phyloP scores from a whole-genome alignment of 2,888 invertebrate species.

The Cybosia mesomella region DNA sequence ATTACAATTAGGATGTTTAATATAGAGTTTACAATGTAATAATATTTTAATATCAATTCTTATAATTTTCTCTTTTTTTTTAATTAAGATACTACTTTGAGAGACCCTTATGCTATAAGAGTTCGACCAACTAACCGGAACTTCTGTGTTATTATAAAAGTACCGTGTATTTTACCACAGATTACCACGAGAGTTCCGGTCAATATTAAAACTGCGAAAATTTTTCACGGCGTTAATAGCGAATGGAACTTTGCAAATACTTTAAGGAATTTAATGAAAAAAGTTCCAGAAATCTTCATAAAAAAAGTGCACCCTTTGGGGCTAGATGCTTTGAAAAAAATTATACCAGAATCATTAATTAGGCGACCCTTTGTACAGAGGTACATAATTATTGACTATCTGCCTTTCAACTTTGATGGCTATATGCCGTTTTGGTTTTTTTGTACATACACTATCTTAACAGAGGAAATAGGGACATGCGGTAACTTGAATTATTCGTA shows the following conservation, averaged over 20 bases:
- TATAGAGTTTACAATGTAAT: too few species aligned
- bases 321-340: conserved; percentile 67
- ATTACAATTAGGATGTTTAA: too few species aligned
- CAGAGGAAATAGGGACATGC: too few species aligned
- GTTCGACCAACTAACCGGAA: conserved; percentile 2
- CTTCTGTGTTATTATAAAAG: conserved; percentile 11
- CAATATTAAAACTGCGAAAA: conserved; percentile 57
- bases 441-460: background rate
- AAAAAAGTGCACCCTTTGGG: conserved; percentile 72
- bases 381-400: conserved; percentile 21
- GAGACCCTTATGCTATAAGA: background rate
- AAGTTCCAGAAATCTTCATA: conserved; percentile 71
- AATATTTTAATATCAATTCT: too few species aligned
- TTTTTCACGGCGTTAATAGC: conserved; percentile 63
- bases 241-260: conserved; percentile 70
- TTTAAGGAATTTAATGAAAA: conserved; percentile 76
- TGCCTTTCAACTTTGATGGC: conserved; percentile 7
- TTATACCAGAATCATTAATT: conserved; percentile 67
- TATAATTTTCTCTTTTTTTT: background rate
- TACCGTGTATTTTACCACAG: conserved; percentile 5
- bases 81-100: background rate
- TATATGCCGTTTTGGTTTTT: background rate
- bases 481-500: too few species aligned
- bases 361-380: conserved; percentile 35
- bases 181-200: conserved; percentile 42